Percentiles rank a stretch among this genome's conserved stretches.
These are phyloP conservation scores for Hirtodrosophila histrioides DNA, from an alignment of 2,888 invertebrate genomes.

Conservation along the genomic window DNA sequence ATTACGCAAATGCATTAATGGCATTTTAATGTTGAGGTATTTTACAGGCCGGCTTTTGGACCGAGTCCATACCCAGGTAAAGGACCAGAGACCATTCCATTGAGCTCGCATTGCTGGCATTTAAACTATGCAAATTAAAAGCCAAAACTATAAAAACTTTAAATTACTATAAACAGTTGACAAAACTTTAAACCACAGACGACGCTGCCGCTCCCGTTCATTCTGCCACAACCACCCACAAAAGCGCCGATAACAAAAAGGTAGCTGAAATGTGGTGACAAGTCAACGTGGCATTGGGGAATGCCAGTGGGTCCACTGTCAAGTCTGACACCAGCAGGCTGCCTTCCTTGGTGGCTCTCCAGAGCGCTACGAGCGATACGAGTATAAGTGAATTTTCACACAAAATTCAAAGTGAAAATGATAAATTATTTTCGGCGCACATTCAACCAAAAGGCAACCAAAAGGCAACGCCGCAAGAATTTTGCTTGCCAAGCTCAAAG, in stretches of 20 bases:
- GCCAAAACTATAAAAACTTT: constrained; percentile 60
- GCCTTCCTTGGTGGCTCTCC: not conserved
- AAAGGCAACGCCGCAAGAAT: constrained; percentile 74
- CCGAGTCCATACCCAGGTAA: constrained; percentile 44
- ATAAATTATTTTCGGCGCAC: constrained; percentile 71
- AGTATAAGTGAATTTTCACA: constrained; percentile 51
- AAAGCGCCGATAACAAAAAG: constrained; percentile 55
- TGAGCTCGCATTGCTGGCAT: constrained; percentile 27
- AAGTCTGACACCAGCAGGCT: constrained; percentile 17
- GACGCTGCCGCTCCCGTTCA: not conserved
- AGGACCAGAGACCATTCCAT: not conserved
- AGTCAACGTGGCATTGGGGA: constrained; percentile 38
- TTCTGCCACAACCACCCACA: constrained; percentile 2
- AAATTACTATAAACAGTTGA: constrained; percentile 58
- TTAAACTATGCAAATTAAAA: constrained; percentile 67
- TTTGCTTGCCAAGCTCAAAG: constrained; percentile 65
- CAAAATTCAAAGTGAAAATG: constrained; percentile 64
- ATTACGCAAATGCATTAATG: constrained; percentile 78
- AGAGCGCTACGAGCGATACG: not conserved
- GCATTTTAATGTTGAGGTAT: constrained; percentile 79
- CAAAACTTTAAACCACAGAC: constrained; percentile 65
- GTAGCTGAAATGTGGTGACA: constrained; percentile 55
- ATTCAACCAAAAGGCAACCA: constrained; percentile 27
- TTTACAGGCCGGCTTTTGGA: constrained; percentile 28
- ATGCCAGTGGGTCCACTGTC: constrained; percentile 12